phyloP scores from a whole-genome alignment of 1,140 invertebrate species.

The Drosophila suzukii region DNA sequence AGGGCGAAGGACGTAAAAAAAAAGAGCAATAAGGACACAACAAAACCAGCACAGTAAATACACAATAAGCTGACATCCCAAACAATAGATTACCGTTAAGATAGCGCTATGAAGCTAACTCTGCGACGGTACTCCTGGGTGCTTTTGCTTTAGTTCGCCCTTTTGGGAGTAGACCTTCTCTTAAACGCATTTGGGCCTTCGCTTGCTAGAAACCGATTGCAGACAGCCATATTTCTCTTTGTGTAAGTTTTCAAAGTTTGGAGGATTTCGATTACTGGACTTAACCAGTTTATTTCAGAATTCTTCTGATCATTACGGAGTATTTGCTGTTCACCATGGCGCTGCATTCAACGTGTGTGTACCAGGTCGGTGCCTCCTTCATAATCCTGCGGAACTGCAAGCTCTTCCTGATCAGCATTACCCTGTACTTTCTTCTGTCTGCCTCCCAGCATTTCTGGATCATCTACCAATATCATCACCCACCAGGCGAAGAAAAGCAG shows the following conservation, averaged over 20 bases:
- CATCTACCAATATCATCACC: constrained; percentile 58
- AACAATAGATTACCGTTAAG: background rate
- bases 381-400: constrained; percentile 87
- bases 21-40: constrained; percentile 35
- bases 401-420: constrained; percentile 86
- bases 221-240: constrained; percentile 75
- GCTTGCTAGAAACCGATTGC: constrained; percentile 57
- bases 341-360: constrained; percentile 90
- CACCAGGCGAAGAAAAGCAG: constrained; percentile 12
- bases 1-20: constrained; percentile 60
- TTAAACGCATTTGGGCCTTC: constrained; percentile 77
- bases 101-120: constrained; percentile 74
- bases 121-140: constrained; percentile 72
- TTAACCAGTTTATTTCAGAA: constrained; percentile 81
- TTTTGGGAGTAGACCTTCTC: constrained; percentile 68
- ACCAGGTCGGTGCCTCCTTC: constrained; percentile 90
- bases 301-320: constrained; percentile 88
- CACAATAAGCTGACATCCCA: constrained; percentile 5
- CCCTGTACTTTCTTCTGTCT: constrained; percentile 83
- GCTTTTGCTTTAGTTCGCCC: constrained; percentile 60
- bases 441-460: constrained; percentile 86
- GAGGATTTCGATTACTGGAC: background rate
- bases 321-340: constrained; percentile 88
- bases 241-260: constrained; percentile 60
- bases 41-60: constrained; percentile 26